Evolutionary conservation across 1,140 invertebrate genomes (phyloP), one percentile per base, ranked within the genome.

Genomic region (Melitaea cinxia): DNA sequence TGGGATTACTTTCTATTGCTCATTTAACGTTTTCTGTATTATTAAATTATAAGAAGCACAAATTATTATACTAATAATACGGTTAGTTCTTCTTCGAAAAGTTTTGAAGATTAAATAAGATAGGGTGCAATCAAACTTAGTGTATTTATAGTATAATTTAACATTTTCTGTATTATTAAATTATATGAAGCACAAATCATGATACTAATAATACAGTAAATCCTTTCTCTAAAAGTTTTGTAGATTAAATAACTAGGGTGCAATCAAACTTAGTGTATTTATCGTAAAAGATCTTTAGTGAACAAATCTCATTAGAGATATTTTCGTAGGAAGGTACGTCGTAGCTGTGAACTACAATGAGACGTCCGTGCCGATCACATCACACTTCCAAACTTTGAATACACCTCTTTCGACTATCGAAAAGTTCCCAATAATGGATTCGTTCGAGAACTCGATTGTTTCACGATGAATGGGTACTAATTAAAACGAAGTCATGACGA

Each of bases 401-500:
- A 85, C 78, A 85, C 80, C 84, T 85, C 80, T 85, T 85, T 84
- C 73, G 80, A 82, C 81, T 85, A 87, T 88, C 85, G 80, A 88
- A 88, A 88, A 88, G 84, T 88, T 87, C 73, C 68, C 80, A 62
- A 86, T 90, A 90, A 90, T 88, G 82, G 88, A 88, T 88, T 88
- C 76, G 82, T 85, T 80, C 77, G 75, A 81, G 77, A 72, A 85
- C 78, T 82, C 84, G 75, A 90, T 90, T 90, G 88, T 88, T 88
- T 84, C 68, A 70, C 82, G 80, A 86, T 88, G 88, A 90, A 90
- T 90, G 83, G 84, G 83, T 75, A 83, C 84, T 90, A 90, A 90
- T 90, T 90, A 90, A 88, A 90, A 90, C 80, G 83, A 85, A 87
- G 84, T 87, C 84, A 82, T 76, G 78, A 76, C 81, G 79, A 70